Evolutionary conservation across 2,797 vertebrate genomes (phyloP).

Genomic region (Tolypeutes matacus): DNA sequence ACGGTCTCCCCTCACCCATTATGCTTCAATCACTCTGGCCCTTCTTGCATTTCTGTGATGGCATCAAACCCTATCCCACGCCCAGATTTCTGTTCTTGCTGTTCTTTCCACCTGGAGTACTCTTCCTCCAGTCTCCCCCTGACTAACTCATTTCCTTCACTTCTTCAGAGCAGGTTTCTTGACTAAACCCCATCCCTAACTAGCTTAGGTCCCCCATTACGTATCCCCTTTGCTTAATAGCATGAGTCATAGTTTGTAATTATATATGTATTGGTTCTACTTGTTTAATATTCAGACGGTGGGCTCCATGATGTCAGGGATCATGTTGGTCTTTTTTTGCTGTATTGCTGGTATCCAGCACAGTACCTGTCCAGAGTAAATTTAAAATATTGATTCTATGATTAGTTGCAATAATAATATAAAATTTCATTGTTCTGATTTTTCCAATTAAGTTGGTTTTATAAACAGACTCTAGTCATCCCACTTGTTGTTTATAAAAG

Average conservation of each 20-base stretch:
- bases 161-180: not conserved
- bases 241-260: not conserved
- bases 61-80: not conserved
- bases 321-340: not conserved
- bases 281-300: not conserved
- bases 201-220: not conserved
- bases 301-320: not conserved
- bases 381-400: not conserved
- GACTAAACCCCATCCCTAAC: not conserved
- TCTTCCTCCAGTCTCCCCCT: not conserved
- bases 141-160: not conserved
- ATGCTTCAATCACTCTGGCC: not conserved
- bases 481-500: slow-evolving; percentile 13
- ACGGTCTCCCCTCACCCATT: not conserved
- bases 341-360: not conserved
- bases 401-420: not conserved
- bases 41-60: not conserved
- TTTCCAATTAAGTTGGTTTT: not conserved
- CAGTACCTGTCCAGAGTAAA: not conserved
- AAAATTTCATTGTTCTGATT: not conserved
- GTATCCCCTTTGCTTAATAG: not conserved
- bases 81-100: not conserved
- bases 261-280: not conserved
- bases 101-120: not conserved
- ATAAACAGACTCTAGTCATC: not conserved